Conservation (phyloP, 2,888 invertebrate genomes). For the Amiota mariae region DNA sequence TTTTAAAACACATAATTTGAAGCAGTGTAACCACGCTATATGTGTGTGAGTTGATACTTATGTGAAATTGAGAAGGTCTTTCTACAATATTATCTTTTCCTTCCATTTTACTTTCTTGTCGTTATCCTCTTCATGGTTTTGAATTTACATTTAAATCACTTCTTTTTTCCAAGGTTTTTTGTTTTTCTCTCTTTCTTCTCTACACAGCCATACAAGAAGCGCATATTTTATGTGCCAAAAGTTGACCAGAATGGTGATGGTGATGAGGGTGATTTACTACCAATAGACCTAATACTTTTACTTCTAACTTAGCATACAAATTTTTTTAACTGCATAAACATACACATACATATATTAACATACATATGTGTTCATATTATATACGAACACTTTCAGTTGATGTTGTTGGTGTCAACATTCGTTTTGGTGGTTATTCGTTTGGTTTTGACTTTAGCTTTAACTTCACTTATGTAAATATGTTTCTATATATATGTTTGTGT, state of each 20-base stretch:
- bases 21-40: no score
- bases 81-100: no score
- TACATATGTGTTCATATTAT: not conserved
- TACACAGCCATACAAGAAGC: conserved; percentile 61
- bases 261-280: no score
- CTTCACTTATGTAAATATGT: not conserved
- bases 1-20: no score
- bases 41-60: no score
- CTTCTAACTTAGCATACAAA: not conserved
- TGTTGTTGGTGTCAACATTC: no score
- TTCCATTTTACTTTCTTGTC: no score
- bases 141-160: not conserved
- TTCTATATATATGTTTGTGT: conserved; percentile 23
- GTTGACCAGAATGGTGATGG: no score
- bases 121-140: no score
- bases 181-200: not conserved
- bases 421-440: no score
- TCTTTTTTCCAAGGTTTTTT: conserved; percentile 32
- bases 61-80: no score
- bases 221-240: conserved; percentile 58
- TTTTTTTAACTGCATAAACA: not conserved
- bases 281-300: not conserved
- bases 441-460: not conserved
- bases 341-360: not conserved
- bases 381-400: not conserved